phyloP scores from a whole-genome alignment of 1,140 invertebrate genomes.

The Helicorthomorpha holstii region DNA sequence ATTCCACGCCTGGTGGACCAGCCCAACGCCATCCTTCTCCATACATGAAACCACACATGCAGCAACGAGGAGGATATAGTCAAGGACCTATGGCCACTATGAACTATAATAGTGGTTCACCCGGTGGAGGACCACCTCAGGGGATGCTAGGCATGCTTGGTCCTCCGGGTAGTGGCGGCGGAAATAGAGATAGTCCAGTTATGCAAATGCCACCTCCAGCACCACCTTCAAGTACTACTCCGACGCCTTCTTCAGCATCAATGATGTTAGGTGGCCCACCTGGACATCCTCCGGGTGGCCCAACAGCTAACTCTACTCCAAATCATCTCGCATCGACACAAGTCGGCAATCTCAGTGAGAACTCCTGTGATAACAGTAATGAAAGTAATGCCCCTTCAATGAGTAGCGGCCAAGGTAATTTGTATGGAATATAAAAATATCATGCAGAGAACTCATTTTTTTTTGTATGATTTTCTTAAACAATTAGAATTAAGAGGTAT shows the following conservation, averaged over 20 bases:
- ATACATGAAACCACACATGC: constrained; percentile 46
- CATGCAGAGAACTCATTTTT: no score
- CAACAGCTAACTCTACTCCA: neutral
- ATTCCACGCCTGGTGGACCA: constrained; percentile 1
- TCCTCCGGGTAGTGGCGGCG: neutral
- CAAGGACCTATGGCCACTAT: neutral
- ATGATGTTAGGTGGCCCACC: neutral
- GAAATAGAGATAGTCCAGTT: neutral
- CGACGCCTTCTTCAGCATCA: neutral
- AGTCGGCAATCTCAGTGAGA: neutral
- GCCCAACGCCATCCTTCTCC: constrained; percentile 12
- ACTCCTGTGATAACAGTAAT: neutral
- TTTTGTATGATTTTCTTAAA: no score
- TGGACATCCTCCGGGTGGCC: neutral
- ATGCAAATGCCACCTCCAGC: neutral
- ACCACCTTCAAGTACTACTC: neutral
- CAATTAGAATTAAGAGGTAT: neutral
- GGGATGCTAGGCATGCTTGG: constrained; percentile 8
- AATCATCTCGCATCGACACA: neutral
- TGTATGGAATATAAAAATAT: no score
- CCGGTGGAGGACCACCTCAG: neutral
- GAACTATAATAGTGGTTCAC: neutral
- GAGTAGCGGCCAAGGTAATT: no score
- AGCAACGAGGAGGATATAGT: constrained; percentile 17
- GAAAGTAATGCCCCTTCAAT: neutral